phyloP scores from a whole-genome alignment of 2,797 vertebrate species.

The Hyperoplus lanceolatus region DNA sequence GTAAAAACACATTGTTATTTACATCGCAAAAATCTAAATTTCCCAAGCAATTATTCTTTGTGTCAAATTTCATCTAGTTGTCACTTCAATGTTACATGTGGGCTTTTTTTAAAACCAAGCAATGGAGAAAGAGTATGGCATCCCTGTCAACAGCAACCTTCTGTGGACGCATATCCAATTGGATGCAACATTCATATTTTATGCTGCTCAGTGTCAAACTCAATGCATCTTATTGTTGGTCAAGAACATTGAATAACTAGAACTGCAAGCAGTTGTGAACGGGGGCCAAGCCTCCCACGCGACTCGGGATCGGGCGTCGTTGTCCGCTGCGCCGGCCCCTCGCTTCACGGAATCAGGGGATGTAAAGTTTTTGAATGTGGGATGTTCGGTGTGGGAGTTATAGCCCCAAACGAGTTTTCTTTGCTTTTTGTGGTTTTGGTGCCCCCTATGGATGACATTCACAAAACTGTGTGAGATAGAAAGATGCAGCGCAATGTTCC shows the following conservation, averaged over 20 bases:
- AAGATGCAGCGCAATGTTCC: too few species aligned
- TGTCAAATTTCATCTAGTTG: slow-evolving; percentile 56
- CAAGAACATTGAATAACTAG: slow-evolving; percentile 40
- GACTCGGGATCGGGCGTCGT: too few species aligned
- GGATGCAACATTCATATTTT: slow-evolving; percentile 43
- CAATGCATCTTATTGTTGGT: slow-evolving; percentile 48
- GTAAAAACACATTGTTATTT: slow-evolving; percentile 22
- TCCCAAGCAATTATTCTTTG: slow-evolving; percentile 47
- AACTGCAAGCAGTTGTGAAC: too few species aligned
- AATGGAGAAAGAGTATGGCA: slow-evolving; percentile 48
- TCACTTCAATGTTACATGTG: slow-evolving; percentile 54
- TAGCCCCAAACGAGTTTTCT: too few species aligned
- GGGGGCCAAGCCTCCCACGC: too few species aligned
- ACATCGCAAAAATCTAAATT: slow-evolving; percentile 48
- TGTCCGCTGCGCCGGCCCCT: too few species aligned
- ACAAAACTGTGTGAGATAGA: too few species aligned
- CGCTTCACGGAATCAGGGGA: too few species aligned
- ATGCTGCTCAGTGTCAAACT: slow-evolving; percentile 50
- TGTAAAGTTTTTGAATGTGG: too few species aligned
- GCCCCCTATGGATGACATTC: too few species aligned
- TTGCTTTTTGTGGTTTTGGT: too few species aligned
- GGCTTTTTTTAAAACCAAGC: slow-evolving; percentile 38
- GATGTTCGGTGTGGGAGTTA: too few species aligned
- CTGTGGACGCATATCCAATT: slow-evolving; percentile 57
- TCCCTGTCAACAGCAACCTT: slow-evolving; percentile 55